A percentile compares a stretch with the other conserved stretches of the same genome.
Conservation (phyloP, 1,140 invertebrate genomes). For the Euura saliciscinereae region DNA sequence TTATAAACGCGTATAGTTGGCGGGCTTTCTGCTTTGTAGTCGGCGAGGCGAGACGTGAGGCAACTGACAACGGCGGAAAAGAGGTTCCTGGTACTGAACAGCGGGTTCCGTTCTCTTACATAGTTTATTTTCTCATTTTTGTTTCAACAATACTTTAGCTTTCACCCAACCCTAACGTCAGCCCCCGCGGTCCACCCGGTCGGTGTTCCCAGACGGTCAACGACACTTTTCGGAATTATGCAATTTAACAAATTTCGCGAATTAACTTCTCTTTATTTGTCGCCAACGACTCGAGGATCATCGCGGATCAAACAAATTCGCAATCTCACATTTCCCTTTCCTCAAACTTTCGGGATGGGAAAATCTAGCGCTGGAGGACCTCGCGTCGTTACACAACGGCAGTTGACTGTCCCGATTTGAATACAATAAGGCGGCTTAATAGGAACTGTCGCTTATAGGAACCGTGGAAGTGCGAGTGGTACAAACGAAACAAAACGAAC, state of each 20-base stretch:
- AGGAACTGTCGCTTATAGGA: slow-evolving; percentile 36
- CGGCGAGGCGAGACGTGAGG: slow-evolving; percentile 57
- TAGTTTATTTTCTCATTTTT: slow-evolving; percentile 14
- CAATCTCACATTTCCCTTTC: background rate
- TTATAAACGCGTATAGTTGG: slow-evolving; percentile 9
- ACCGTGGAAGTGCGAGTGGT: slow-evolving; percentile 48
- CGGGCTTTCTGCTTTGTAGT: slow-evolving; percentile 48
- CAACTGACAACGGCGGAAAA: slow-evolving; percentile 51
- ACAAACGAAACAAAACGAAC: slow-evolving; percentile 37
- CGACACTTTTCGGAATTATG: slow-evolving; percentile 55
- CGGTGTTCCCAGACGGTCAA: slow-evolving; percentile 45
- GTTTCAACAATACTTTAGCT: background rate
- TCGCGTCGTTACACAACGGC: too few relatives aligned
- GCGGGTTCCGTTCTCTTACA: slow-evolving; percentile 29
- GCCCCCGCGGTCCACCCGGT: background rate
- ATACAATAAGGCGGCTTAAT: slow-evolving; percentile 51
- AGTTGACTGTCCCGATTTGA: slow-evolving; percentile 44
- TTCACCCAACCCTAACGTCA: slow-evolving; percentile 15
- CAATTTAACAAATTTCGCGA: slow-evolving; percentile 55
- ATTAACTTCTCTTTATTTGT: slow-evolving; percentile 32
- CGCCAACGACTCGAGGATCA: background rate
- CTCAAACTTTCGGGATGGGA: too few relatives aligned
- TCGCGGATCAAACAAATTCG: background rate
- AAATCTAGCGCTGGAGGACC: too few relatives aligned
- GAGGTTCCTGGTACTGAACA: slow-evolving; percentile 47